phyloP scores from a whole-genome alignment of 2,797 vertebrate species.

The Thripadectes ignobilis region DNA sequence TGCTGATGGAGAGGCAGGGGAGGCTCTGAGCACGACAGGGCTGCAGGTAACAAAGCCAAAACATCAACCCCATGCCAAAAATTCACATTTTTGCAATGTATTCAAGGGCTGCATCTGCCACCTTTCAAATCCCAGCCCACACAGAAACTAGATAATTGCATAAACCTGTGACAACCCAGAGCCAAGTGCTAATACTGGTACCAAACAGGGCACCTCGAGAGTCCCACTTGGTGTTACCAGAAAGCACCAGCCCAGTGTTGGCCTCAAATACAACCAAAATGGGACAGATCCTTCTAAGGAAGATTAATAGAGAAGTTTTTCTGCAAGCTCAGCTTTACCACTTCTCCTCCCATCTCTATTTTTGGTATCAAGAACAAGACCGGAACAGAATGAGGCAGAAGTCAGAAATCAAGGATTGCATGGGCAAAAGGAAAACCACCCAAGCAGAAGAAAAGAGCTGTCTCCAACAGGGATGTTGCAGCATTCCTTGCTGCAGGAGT shows the following conservation, averaged over 20 bases:
- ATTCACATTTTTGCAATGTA: not conserved
- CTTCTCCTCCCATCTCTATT: not conserved
- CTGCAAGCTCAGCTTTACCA: not conserved
- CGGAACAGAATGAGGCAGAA: not conserved
- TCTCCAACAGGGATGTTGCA: fast-evolving
- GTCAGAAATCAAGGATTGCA: not conserved
- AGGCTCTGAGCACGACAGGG: not conserved
- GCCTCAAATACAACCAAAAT: not conserved
- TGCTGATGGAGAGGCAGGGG: not conserved
- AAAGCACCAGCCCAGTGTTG: not conserved
- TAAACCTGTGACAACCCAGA: not conserved
- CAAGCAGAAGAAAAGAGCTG: not conserved
- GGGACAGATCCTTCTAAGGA: not conserved
- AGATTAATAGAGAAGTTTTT: not conserved
- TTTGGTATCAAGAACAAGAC: not conserved
- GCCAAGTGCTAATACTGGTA: not conserved
- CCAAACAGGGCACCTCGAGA: not conserved
- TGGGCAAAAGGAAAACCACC: not conserved
- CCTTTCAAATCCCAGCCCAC: not conserved
- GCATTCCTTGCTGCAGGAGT: not conserved
- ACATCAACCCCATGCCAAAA: not conserved
- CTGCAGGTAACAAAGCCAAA: not conserved
- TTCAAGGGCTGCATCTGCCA: not conserved
- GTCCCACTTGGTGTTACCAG: not conserved
- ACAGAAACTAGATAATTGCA: not conserved